phyloP scores from a whole-genome alignment of 2,113 vertebrate genomes.

The Tenrec ecaudatus region DNA sequence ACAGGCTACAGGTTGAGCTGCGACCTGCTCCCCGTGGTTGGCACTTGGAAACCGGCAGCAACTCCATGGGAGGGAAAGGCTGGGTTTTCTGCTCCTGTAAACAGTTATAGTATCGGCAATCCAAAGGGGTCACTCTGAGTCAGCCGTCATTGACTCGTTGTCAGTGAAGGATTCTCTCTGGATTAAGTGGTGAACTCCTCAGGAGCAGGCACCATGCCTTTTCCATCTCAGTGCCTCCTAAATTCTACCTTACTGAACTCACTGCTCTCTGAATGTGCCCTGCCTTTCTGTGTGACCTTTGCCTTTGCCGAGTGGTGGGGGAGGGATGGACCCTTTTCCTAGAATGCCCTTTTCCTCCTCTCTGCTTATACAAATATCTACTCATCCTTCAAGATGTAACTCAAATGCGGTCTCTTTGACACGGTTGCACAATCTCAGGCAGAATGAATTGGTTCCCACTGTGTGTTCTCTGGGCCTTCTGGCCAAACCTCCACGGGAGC shows the following conservation, averaged over 20 bases:
- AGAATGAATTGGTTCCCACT: background rate
- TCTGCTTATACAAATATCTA: constrained; percentile 17
- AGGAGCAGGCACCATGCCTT: background rate
- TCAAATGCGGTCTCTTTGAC: constrained; percentile 45
- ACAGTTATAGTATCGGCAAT: too few relatives aligned
- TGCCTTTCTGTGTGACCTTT: constrained; percentile 19
- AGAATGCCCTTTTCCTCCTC: background rate
- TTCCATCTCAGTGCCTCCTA: constrained; percentile 51
- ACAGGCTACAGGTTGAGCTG: too few relatives aligned
- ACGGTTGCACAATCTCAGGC: constrained; percentile 10
- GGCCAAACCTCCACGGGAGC: constrained; percentile 16
- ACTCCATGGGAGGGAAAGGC: too few relatives aligned
- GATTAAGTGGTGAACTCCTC: background rate
- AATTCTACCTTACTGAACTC: constrained; percentile 45
- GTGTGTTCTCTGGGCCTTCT: constrained; percentile 18
- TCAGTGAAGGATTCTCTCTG: background rate
- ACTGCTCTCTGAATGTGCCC: background rate
- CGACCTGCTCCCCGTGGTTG: too few relatives aligned
- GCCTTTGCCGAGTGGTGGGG: background rate
- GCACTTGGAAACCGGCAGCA: too few relatives aligned
- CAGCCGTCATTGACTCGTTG: too few relatives aligned
- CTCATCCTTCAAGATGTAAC: constrained; percentile 9
- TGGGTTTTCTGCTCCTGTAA: too few relatives aligned
- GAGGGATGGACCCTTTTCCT: background rate
- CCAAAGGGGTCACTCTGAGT: too few relatives aligned